phyloP scores from a whole-genome alignment of 2,888 invertebrate species.

The Drosophila vallismaia region DNA sequence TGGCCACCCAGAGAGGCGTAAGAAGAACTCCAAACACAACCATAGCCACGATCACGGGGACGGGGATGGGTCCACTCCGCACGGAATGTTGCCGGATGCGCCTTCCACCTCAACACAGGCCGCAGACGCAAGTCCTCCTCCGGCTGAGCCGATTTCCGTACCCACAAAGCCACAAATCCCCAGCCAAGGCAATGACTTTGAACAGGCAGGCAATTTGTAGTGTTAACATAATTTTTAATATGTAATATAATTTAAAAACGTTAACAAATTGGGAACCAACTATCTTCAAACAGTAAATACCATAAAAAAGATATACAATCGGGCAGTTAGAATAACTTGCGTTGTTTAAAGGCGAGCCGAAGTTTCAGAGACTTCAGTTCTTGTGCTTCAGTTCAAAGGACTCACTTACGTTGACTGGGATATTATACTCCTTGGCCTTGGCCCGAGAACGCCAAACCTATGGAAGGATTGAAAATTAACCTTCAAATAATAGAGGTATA shows the following conservation, averaged over 20 bases:
- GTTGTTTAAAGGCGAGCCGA: conserved; percentile 1
- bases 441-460: conserved; percentile 81
- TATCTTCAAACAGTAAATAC: conserved; percentile 4
- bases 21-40: conserved; percentile 77
- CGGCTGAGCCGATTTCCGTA: conserved; percentile 9
- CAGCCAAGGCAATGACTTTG: background rate
- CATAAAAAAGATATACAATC: conserved; percentile 3
- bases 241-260: conserved; percentile 32
- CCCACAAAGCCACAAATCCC: conserved; percentile 1
- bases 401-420: conserved; percentile 68
- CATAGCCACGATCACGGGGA: conserved; percentile 37
- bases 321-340: conserved; percentile 18
- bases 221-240: conserved; percentile 32
- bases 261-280: conserved; percentile 47
- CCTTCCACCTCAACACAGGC: conserved; percentile 56
- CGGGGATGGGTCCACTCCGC: conserved; percentile 20
- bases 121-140: conserved; percentile 1
- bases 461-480: background rate
- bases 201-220: conserved; percentile 18
- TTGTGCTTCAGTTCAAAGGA: conserved; percentile 75
- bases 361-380: conserved; percentile 29
- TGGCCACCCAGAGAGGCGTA: conserved; percentile 90
- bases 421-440: conserved; percentile 69
- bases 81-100: conserved; percentile 28
- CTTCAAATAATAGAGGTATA: background rate